phyloP scores from a whole-genome alignment of 2,113 vertebrate species.

The Hyla sarda region DNA sequence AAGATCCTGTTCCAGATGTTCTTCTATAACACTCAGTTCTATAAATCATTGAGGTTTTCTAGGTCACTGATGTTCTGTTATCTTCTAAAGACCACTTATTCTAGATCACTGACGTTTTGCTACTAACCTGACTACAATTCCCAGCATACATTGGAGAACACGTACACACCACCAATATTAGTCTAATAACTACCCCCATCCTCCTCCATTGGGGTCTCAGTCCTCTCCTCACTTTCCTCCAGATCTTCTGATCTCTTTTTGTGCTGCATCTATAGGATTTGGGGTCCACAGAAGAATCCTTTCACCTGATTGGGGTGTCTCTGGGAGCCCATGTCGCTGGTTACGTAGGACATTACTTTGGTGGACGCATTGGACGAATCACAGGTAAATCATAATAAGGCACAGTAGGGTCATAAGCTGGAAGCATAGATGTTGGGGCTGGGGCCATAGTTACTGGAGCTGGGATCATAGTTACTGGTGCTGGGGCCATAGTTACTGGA shows the following conservation, averaged over 20 bases:
- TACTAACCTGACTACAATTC: no score
- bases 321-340: conserved; percentile 90
- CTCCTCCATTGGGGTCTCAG: no score
- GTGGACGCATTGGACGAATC: conserved; percentile 88
- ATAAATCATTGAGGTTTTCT: background rate
- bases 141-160: no score
- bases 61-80: background rate
- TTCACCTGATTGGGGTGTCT: conserved; percentile 93
- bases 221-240: background rate
- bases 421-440: background rate
- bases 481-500: no score
- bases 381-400: conserved; percentile 79
- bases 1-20: background rate
- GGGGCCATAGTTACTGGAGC: no score
- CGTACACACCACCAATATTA: no score
- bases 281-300: conserved; percentile 78
- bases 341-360: conserved; percentile 86
- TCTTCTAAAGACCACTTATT: background rate
- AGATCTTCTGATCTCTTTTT: background rate
- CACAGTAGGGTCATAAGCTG: background rate
- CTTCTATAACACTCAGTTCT: background rate
- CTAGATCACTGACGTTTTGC: background rate
- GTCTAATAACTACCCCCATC: no score
- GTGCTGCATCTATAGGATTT: conserved; percentile 70
- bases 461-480: no score